Evolutionary conservation across 1,140 invertebrate species (phyloP).

Genomic region (Eupristina koningsbergeri): DNA sequence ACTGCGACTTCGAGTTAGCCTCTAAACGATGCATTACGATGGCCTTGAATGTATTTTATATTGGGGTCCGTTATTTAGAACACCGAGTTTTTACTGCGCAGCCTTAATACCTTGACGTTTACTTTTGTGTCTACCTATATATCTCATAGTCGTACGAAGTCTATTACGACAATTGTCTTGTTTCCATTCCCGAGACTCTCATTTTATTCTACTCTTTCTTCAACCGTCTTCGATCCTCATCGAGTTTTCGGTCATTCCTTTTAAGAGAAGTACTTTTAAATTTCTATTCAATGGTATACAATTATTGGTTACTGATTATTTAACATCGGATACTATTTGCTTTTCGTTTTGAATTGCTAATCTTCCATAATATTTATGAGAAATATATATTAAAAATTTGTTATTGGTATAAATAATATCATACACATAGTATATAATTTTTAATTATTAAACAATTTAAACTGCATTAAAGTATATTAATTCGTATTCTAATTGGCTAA

Average conservation of each 20-base stretch:
- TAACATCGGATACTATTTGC: background rate
- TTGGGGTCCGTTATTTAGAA: conserved; percentile 50
- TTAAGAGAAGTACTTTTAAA: background rate
- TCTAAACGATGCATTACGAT: conserved; percentile 47
- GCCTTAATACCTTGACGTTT: conserved; percentile 45
- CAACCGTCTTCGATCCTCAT: background rate
- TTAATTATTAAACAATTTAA: no score
- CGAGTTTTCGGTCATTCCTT: conserved; percentile 26
- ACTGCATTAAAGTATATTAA: no score
- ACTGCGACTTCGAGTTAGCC: background rate
- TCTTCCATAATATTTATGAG: no score
- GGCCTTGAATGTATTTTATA: conserved; percentile 51
- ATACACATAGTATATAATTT: no score
- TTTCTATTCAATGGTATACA: background rate
- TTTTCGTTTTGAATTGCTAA: no score
- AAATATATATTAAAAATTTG: no score
- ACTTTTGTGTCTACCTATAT: background rate
- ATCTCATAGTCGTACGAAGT: background rate
- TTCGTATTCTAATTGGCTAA: no score
- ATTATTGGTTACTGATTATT: background rate
- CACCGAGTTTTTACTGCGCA: conserved; percentile 46
- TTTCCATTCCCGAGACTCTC: background rate
- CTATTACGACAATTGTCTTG: conserved; percentile 45
- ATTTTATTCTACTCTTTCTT: background rate
- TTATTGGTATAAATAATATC: background rate